Conservation (phyloP, 2,113 vertebrate genomes). For the Ammodytes dubius region DNA sequence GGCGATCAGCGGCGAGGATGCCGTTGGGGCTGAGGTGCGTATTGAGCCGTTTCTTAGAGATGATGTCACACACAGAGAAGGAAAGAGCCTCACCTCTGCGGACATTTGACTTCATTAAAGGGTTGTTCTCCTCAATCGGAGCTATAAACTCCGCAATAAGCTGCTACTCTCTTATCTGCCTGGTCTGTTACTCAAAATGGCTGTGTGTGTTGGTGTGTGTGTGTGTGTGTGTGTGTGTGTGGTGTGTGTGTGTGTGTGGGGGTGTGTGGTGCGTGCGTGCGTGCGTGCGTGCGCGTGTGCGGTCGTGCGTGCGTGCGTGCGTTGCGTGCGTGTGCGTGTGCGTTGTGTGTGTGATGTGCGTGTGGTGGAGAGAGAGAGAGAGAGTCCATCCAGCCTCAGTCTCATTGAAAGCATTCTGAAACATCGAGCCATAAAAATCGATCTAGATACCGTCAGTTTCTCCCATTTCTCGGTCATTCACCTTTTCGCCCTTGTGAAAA, state of each 20-base stretch:
- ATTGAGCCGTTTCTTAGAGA: constrained; percentile 67
- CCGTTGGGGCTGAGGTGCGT: constrained; percentile 52
- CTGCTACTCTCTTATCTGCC: constrained; percentile 30
- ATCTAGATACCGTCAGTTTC: constrained; percentile 55
- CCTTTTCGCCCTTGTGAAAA: constrained; percentile 61
- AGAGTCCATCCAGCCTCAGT: constrained; percentile 36
- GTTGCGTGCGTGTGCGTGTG: too few relatives aligned
- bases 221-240: too few relatives aligned
- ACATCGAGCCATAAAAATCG: constrained; percentile 53
- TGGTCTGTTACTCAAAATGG: not conserved
- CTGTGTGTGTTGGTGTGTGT: too few relatives aligned
- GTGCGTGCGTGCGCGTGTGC: too few relatives aligned
- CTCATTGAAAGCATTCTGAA: constrained; percentile 50
- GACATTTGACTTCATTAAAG: constrained; percentile 72
- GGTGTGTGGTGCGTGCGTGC: too few relatives aligned
- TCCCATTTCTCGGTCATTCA: constrained; percentile 52
- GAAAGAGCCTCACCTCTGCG: constrained; percentile 44
- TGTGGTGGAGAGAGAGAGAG: not conserved
- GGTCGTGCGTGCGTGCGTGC: too few relatives aligned
- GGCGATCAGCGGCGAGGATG: constrained; percentile 60
- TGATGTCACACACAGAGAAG: constrained; percentile 61
- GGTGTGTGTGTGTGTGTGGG: too few relatives aligned
- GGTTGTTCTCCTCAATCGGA: constrained; percentile 50
- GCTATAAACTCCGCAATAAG: constrained; percentile 50
- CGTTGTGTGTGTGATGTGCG: too few relatives aligned